Base-by-base conservation (phyloP, 1,140 invertebrate species). In the Condylostylus longicornis region DNA sequence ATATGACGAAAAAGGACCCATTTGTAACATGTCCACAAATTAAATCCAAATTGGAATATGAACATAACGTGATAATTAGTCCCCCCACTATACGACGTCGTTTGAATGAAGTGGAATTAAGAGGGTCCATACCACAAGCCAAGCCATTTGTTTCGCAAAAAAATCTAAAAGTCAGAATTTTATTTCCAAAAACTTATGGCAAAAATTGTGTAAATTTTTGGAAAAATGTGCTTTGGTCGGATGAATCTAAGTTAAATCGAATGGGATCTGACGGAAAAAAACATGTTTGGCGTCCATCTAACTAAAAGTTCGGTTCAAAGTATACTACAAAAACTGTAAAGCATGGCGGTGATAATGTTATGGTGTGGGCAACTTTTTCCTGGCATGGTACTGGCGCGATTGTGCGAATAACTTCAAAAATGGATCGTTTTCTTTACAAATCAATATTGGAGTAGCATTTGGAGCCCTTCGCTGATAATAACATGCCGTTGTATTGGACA, bases 231-330 rank as follows among this genome's bases (percentile, higher is more conserved):
- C 33, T 43, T 9, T 43, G 33, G 29, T 29, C 28, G 18, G 40
- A 45, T 19, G 37, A 42, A 35, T 39, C 37, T 1, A 42, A 45
- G 32, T 34, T 45, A 25, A 45, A 42, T 33, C 35, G 19, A 4
- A 34, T 40, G n/a, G 41, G 38, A 22, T 33, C 41, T n/a, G 34
- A 45, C 38, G 37, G 40, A 4, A 45, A 36, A 45, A 35, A 33
- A 30, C 32, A 42, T 44, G 40, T 44, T 2, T 29, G 29, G 18
- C 40, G 37, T 17, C 35, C 40, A 31, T 22, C 32, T 29, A 17
- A 13, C 7, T 28, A 42, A 27, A 37, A 33, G 4, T 35, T 32
- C 7, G 36, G 42, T 32, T 35, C 42, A 21, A 23, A n/a, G 25
- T 44, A 38, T 30, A 39, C 30, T 5, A 29, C 2, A 1, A 36